These are phyloP conservation scores for Tiphia femorata DNA, from an alignment of 2,888 invertebrate genomes.

Conservation along the genomic window DNA sequence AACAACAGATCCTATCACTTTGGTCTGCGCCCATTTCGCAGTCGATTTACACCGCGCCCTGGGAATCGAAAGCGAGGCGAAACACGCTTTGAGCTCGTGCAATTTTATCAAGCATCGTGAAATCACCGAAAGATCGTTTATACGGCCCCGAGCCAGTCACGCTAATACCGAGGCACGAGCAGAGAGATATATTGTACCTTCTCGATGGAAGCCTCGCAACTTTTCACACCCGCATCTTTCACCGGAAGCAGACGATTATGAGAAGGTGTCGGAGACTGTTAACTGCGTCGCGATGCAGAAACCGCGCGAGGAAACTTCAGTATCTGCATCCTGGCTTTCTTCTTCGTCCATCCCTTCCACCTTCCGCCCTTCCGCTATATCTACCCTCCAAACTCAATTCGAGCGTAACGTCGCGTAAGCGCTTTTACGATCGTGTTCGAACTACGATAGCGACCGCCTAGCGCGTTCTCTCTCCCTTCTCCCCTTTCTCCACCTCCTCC, in stretches of 20 bases:
- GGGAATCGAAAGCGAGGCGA: too few relatives aligned
- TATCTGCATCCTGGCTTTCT: background rate
- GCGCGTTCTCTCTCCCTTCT: slow-evolving; percentile 1
- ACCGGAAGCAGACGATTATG: slow-evolving; percentile 18
- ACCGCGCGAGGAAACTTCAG: background rate
- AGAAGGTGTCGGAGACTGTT: slow-evolving; percentile 18
- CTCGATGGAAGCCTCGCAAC: too few relatives aligned
- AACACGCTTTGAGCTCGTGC: too few relatives aligned
- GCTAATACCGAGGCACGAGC: too few relatives aligned
- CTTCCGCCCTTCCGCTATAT: slow-evolving; percentile 20
- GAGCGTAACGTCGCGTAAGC: slow-evolving; percentile 54
- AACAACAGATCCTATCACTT: too few relatives aligned
- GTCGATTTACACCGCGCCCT: background rate
- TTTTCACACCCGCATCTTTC: slow-evolving; percentile 21
- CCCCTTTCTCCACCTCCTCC: background rate
- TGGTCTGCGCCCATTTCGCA: slow-evolving; percentile 15
- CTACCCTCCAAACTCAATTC: slow-evolving; percentile 43
- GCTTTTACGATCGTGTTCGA: slow-evolving; percentile 50
- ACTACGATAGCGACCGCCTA: slow-evolving; percentile 41
- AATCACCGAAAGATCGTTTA: too few relatives aligned
- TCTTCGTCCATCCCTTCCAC: background rate
- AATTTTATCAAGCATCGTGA: too few relatives aligned
- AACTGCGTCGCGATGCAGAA: slow-evolving; percentile 8
- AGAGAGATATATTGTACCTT: too few relatives aligned
- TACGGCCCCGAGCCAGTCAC: too few relatives aligned